Conservation (phyloP, 1,140 invertebrate species). For the Drosophila orosa region DNA sequence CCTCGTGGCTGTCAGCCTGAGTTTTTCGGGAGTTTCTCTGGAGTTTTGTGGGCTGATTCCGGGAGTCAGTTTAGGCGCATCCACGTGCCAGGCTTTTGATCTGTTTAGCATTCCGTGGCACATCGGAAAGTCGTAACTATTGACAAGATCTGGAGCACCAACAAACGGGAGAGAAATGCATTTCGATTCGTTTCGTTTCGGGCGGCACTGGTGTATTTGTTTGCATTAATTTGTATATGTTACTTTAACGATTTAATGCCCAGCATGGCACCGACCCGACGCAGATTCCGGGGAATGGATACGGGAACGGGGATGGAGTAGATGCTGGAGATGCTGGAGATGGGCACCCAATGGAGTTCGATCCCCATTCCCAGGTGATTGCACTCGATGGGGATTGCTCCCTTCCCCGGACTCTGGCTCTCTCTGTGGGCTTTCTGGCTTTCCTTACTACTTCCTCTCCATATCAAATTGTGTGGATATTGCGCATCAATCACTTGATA, state of each 20-base stretch:
- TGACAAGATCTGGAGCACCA: slow-evolving; percentile 64
- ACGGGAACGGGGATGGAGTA: neutral
- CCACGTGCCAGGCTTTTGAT: slow-evolving; percentile 73
- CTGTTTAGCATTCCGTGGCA: slow-evolving; percentile 78
- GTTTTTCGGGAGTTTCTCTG: slow-evolving; percentile 34
- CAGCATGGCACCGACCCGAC: slow-evolving; percentile 53
- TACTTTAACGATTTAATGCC: slow-evolving; percentile 77
- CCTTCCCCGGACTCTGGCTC: neutral
- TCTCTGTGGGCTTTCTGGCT: slow-evolving; percentile 26
- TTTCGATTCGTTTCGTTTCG: slow-evolving; percentile 27
- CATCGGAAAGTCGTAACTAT: slow-evolving; percentile 80
- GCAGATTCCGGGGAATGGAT: slow-evolving; percentile 31
- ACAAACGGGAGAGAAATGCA: slow-evolving; percentile 21
- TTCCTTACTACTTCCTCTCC: slow-evolving; percentile 66
- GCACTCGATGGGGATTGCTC: slow-evolving; percentile 50
- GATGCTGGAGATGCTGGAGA: neutral
- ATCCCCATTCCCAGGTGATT: slow-evolving; percentile 66
- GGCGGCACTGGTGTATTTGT: slow-evolving; percentile 66
- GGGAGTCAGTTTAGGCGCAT: slow-evolving; percentile 26
- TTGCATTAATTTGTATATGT: slow-evolving; percentile 82
- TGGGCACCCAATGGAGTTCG: slow-evolving; percentile 49
- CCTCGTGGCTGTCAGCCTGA: slow-evolving; percentile 47
- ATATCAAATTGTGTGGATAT: slow-evolving; percentile 75
- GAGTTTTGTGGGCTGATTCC: neutral
- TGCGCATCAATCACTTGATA: slow-evolving; percentile 75